Conservation (phyloP, 2,888 invertebrate species). For the Ophioninae sp. region DNA sequence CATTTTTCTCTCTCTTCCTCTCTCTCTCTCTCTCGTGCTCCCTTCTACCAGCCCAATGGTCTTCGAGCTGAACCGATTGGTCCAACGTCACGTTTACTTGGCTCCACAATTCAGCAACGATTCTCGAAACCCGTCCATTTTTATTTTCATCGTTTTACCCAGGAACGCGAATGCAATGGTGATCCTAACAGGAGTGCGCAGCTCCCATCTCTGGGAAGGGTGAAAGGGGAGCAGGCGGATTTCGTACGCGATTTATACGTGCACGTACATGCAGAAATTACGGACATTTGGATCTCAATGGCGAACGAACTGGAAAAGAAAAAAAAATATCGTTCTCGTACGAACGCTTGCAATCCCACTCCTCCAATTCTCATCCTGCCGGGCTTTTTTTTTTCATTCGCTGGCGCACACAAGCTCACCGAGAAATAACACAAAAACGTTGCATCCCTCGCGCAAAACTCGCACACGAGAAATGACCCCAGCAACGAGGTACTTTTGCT, state of each 20-base stretch:
- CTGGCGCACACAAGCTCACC: constrained; percentile 17
- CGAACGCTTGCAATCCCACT: constrained; percentile 15
- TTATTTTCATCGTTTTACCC: constrained; percentile 63
- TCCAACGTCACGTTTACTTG: constrained; percentile 57
- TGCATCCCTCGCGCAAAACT: constrained; percentile 26
- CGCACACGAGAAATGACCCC: constrained; percentile 28
- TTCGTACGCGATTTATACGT: constrained; percentile 44
- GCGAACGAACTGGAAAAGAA: constrained; percentile 30
- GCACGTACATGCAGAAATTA: constrained; percentile 9
- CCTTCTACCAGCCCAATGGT: constrained; percentile 21
- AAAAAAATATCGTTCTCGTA: constrained; percentile 38
- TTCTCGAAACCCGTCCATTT: constrained; percentile 29
- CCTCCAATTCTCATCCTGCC: background rate
- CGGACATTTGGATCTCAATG: constrained; percentile 43
- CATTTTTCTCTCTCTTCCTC: constrained; percentile 32
- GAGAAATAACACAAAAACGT: constrained; percentile 43
- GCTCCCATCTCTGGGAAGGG: constrained; percentile 21
- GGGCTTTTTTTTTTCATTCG: constrained; percentile 31
- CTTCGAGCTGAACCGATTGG: constrained; percentile 40
- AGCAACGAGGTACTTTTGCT: background rate
- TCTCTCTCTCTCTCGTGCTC: constrained; percentile 20
- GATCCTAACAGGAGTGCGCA: constrained; percentile 37
- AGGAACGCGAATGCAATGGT: constrained; percentile 56
- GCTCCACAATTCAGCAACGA: constrained; percentile 44
- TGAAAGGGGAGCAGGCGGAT: constrained; percentile 41